Evolutionary conservation across 2,797 vertebrate genomes (phyloP), one percentile per base, ranked within the genome.

Genomic region (Anabacerthia variegaticeps): DNA sequence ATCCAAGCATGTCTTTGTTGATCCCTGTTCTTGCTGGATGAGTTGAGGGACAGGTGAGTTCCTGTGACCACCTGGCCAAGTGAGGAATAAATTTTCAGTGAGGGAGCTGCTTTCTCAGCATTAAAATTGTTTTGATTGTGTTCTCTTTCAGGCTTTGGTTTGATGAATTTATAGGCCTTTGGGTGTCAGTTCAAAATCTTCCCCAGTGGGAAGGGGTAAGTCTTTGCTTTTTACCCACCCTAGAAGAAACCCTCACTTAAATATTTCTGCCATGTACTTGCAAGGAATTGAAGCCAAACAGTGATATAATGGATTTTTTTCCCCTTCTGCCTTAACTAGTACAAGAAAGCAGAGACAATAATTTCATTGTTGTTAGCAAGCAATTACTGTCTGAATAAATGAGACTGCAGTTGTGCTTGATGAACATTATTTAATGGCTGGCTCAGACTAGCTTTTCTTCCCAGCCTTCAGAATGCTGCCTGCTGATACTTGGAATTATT

Each of bases 131-230:
- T 72, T 74, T 85, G 7, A 24, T 80, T 95, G 75, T 92, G 8
- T 92, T 94, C 34, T 93, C 65, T 95, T 96, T 61, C 98, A 99
- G 99, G 97, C 98, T 99, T 97, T 99, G 99, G 99, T 99, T 99
- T 94, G 98, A 99, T 96, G 99, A 99, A 95, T 96, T 99, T 92
- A 98, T 99, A 96, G 98, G 97, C 92, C 98, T 99, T 95, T 99
- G 99, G 99, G 97, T 98, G 91, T 99, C 99, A 8, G 99, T 99
- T 91, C 99, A 99, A 97, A 99, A 99, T 98, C 99, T 99, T 95
- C 99, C 99, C 56, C 98, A 99, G 65, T 99, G 99, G 99, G 99
- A 99, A 98, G 98, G 99, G 98, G 99, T 99, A 94, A 98, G 99
- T 98, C 94, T 90, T 43, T 92, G 37, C 37, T 61, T 80, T 74